Base-by-base conservation (phyloP, 1,140 invertebrate genomes). In the Microplitis mediator region DNA sequence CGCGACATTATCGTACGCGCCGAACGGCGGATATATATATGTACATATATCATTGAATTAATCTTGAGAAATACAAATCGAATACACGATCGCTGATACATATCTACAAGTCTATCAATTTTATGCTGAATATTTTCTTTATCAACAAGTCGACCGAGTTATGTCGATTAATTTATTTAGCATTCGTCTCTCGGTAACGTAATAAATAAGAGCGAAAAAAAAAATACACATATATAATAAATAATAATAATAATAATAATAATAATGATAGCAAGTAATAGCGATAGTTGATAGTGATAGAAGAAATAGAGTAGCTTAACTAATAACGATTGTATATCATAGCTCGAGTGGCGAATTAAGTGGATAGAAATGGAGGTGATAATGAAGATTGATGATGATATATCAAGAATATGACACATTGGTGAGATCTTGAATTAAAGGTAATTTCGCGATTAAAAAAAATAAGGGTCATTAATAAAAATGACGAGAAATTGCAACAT, bases 351-450 rank as follows among this genome's bases (percentile, higher is more conserved):
- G 45, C 13, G 62, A 73, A 66, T 73, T 52, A 68, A 73, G 65
- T 73, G 65, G 65, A 73, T 67, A 73, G 71, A 73, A 61, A 73
- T 61, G 36, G 64, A 63, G 64, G 64, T 73, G 63, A 73, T 67
- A 58, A 73, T 73, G 64, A 68, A 73, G 71, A 73, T 68, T 68
- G 67, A 73, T 73, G 71, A 68, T 23, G 58, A 16, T 61, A 5
- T 61, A 11, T 64, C 34, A 14, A 3, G 16, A 31, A n/a, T 50
- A 23, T 23, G 66, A 36, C 52, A 52, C 51, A 34, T 23, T 54
- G 13, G 52, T 54, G 9, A 11, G 9, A 31, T 58, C 9, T 58
- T 16, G 32, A 58, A 58, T 58, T 23, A 58, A 58, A 16, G 23
- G 23, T 58, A 31, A 31, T 23, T 58, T 23, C 23, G 56, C 14